Evolutionary conservation across 2,113 vertebrate genomes (phyloP).

Genomic region (Trogon melanurus): DNA sequence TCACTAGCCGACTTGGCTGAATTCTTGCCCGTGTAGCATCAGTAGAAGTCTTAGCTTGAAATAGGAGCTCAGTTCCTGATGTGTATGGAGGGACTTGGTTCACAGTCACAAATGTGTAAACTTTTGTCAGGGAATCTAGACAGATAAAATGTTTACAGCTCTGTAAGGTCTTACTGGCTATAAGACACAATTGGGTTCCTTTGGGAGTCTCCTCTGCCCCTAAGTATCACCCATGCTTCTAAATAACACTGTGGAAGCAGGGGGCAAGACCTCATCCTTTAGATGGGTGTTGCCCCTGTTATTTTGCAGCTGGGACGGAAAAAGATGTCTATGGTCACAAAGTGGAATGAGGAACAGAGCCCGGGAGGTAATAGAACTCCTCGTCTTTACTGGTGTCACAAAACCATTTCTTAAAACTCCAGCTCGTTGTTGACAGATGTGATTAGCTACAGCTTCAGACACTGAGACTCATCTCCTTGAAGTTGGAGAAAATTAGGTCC

Average conservation of each 20-base stretch:
- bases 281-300: not conserved
- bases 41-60: not conserved
- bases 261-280: not conserved
- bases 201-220: not conserved
- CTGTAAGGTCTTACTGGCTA: not conserved
- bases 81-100: fast-evolving
- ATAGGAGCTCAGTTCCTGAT: not conserved
- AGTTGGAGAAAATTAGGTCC: not conserved
- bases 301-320: not conserved
- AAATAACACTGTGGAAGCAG: not conserved
- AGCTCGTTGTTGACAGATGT: not conserved
- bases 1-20: not conserved
- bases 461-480: not conserved
- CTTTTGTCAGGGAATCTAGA: not conserved
- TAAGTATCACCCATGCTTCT: not conserved
- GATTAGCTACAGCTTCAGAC: not conserved
- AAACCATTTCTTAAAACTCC: not conserved
- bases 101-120: fast-evolving
- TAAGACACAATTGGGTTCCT: not conserved
- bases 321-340: not conserved
- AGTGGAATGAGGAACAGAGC: not conserved
- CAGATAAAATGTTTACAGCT: not conserved
- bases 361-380: not conserved
- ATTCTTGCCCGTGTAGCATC: not conserved
- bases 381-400: not conserved